Conservation (phyloP, 23 tunicate species). For the Styela clava region DNA sequence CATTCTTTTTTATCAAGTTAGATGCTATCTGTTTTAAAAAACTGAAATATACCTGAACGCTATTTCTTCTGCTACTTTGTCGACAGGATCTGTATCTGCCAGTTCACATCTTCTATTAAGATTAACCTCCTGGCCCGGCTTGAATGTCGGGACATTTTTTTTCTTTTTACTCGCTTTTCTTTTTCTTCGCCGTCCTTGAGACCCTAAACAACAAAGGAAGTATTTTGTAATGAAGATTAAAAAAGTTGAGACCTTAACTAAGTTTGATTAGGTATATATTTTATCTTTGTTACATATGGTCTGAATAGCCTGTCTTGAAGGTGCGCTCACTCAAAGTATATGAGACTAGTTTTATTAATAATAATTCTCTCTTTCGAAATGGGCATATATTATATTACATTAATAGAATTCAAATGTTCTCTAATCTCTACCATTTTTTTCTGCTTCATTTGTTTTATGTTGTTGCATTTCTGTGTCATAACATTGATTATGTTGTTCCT, state of each 20-base stretch:
- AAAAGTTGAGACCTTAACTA: too few species aligned
- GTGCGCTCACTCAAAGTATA: too few species aligned
- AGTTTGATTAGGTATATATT: too few species aligned
- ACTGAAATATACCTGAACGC: conserved; percentile 79
- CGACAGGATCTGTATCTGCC: conserved; percentile 50
- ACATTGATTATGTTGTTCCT: neutral
- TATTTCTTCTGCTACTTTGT: conserved; percentile 74
- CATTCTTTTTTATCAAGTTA: too few species aligned
- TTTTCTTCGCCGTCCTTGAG: neutral
- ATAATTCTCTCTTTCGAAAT: too few species aligned
- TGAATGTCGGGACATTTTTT: conserved; percentile 49
- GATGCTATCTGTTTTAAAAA: too few species aligned
- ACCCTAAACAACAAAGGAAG: neutral
- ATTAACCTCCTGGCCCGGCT: conserved; percentile 63
- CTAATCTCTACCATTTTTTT: too few species aligned
- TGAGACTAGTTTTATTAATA: too few species aligned
- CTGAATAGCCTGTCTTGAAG: neutral
- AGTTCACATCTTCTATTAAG: conserved; percentile 53
- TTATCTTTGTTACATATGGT: neutral
- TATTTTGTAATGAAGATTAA: neutral
- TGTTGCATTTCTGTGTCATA: neutral
- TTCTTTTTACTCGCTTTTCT: conserved; percentile 15
- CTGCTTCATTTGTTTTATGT: neutral
- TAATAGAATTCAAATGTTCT: too few species aligned
- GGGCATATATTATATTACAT: too few species aligned